A percentile compares a stretch with the other conserved stretches of the same genome.
Conservation (phyloP, 2,113 vertebrate species). For the Picathartes gymnocephalus region DNA sequence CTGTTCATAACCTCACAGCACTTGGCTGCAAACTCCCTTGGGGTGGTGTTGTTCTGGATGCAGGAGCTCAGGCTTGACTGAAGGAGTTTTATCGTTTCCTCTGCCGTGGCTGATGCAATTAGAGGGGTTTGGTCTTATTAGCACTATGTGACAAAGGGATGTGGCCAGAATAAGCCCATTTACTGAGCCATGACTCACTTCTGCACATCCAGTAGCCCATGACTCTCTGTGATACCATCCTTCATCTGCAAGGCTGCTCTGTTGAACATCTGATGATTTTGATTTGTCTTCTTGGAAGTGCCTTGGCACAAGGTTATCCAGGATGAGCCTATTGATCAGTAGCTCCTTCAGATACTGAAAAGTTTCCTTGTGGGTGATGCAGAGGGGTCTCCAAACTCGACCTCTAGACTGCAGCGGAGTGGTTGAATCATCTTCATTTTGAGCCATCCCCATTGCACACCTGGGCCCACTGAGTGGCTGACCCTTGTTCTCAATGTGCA, state of each 20-base stretch:
- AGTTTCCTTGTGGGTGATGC: not conserved
- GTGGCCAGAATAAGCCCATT: not conserved
- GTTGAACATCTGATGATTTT: not conserved
- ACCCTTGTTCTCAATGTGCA: not conserved
- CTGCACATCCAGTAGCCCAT: not conserved
- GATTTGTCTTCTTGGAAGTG: not conserved
- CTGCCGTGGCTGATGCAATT: not conserved
- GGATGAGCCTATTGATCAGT: not conserved
- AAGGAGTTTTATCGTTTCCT: not conserved
- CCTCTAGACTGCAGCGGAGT: not conserved
- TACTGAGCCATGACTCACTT: not conserved
- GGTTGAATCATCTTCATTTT: not conserved
- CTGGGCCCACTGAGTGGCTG: not conserved
- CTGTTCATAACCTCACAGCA: not conserved
- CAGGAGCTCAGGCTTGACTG: not conserved
- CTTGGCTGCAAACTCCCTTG: not conserved
- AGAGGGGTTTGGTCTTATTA: not conserved
- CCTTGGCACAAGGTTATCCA: not conserved
- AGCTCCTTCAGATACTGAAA: rapidly evolving
- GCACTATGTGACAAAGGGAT: not conserved
- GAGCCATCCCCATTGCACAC: not conserved
- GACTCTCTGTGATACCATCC: not conserved
- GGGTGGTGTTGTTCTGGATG: not conserved
- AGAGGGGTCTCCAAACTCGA: not conserved
- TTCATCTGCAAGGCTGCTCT: not conserved